A percentile compares a stretch with the other conserved stretches of the same genome.
Evolutionary conservation across 2,888 invertebrate species (phyloP).

Genomic region (Athalia cordata): DNA sequence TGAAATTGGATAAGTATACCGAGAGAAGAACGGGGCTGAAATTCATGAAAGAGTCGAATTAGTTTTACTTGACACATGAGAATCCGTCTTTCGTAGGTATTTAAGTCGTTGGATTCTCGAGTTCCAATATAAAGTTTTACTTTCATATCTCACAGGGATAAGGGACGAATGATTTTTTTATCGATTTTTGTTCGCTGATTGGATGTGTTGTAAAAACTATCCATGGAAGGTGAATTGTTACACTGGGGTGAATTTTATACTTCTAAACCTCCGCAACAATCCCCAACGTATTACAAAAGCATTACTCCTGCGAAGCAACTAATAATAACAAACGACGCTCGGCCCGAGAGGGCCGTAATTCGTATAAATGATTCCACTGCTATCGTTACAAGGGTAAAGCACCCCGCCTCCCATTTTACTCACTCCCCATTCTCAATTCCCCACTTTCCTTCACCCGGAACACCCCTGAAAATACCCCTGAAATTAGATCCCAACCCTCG

Average conservation of each 20-base stretch:
- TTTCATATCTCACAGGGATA: too few species aligned
- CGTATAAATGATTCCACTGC: conserved; percentile 71
- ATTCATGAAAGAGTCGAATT: conserved; percentile 4
- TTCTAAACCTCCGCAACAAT: neutral
- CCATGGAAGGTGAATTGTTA: too few species aligned
- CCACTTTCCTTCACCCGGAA: conserved; percentile 21
- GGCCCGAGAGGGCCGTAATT: conserved; percentile 67
- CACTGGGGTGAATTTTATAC: conserved; percentile 1
- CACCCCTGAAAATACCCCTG: conserved; percentile 64
- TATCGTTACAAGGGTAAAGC: conserved; percentile 56
- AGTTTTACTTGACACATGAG: neutral
- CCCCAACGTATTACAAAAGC: conserved; percentile 33
- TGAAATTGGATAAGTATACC: conserved; percentile 36
- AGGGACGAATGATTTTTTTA: neutral
- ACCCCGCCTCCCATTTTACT: neutral
- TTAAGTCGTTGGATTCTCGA: neutral
- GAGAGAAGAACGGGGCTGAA: neutral
- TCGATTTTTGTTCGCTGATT: neutral
- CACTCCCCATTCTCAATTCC: neutral
- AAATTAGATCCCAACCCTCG: conserved; percentile 71
- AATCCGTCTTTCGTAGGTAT: neutral
- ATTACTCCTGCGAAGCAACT: conserved; percentile 49
- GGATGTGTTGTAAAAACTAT: neutral
- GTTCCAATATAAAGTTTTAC: too few species aligned
- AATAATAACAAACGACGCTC: conserved; percentile 60